Percentiles rank a stretch among this genome's conserved stretches.
These are phyloP conservation scores for Himalopsyche japonica DNA, from an alignment of 2,888 invertebrate genomes.

Conservation along the genomic window DNA sequence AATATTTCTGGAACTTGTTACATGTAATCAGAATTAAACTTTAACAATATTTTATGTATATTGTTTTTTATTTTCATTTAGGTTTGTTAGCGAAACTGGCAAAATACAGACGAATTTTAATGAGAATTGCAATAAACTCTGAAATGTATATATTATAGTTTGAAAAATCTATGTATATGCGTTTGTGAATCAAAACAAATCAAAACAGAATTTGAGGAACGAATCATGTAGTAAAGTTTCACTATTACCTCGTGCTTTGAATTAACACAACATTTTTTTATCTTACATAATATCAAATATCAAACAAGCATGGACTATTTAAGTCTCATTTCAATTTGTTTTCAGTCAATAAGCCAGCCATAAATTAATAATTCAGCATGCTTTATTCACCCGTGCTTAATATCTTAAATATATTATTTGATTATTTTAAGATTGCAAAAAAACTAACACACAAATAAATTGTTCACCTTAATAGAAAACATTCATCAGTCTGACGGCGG, in stretches of 20 bases:
- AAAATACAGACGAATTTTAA: no score
- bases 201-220: no score
- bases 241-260: not conserved
- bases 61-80: no score
- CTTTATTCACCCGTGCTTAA: not conserved
- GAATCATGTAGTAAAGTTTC: no score
- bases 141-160: no score
- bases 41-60: no score
- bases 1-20: no score
- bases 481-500: constrained; percentile 5
- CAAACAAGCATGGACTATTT: not conserved
- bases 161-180: no score
- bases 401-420: not conserved
- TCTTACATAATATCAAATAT: not conserved
- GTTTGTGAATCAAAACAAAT: no score
- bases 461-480: constrained; percentile 6
- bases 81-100: no score
- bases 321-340: not conserved
- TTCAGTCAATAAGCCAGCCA: not conserved
- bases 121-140: no score
- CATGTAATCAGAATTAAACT: no score
- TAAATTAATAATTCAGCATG: not conserved
- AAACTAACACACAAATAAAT: constrained; percentile 1
- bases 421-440: not conserved
- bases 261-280: not conserved